Evolutionary conservation across 2,113 vertebrate genomes (phyloP).

Genomic region (Phocoena phocoena): DNA sequence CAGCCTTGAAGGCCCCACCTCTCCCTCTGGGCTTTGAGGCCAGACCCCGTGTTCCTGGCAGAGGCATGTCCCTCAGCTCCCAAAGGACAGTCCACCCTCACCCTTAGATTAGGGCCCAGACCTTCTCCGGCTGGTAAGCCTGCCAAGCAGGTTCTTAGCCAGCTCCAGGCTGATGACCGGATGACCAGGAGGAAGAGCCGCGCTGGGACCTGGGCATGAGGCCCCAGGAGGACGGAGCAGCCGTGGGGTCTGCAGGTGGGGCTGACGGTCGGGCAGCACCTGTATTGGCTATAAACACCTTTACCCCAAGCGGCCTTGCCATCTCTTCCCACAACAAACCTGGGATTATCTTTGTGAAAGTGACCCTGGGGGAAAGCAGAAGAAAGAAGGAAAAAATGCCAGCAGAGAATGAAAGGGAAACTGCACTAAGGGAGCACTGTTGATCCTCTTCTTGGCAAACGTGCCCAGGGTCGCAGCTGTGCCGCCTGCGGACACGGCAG

Average conservation of each 20-base stretch:
- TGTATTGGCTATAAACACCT: conserved; percentile 51
- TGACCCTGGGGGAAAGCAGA: not conserved
- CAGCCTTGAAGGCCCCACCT: accelerated
- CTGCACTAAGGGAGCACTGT: not conserved
- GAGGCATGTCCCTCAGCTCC: not conserved
- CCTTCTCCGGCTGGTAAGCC: not conserved
- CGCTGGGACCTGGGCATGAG: not conserved
- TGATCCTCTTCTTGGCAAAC: not conserved
- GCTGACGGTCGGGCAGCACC: not conserved
- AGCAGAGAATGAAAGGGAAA: not conserved
- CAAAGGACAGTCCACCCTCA: not conserved
- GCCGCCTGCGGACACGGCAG: not conserved
- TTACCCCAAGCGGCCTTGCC: not conserved
- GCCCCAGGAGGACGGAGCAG: not conserved
- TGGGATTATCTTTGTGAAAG: not conserved
- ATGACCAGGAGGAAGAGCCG: accelerated
- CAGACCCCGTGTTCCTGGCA: not conserved
- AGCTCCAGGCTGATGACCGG: not conserved
- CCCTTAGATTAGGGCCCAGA: not conserved
- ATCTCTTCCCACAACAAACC: not conserved
- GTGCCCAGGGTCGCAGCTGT: not conserved
- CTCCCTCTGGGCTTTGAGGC: not conserved
- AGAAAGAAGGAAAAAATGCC: not conserved
- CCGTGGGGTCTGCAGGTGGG: not conserved
- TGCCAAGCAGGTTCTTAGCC: not conserved